These are phyloP conservation scores for Halocynthia roretzi DNA, from an alignment of 23 tunicate genomes.

Conservation along the genomic window DNA sequence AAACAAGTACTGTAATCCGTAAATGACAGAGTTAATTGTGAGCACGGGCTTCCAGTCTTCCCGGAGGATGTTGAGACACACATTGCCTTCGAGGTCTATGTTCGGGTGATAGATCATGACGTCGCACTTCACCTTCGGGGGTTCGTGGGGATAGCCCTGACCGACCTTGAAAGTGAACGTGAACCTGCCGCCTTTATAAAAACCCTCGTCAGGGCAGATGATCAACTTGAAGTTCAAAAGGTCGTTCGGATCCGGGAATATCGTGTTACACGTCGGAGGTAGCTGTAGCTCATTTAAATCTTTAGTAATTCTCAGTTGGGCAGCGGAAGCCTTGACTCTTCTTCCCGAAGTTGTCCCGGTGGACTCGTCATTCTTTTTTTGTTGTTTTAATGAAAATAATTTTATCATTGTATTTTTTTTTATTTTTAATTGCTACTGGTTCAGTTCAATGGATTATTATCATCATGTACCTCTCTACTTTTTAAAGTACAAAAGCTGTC, in stretches of 20 bases:
- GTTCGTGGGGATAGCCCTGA: slow-evolving; percentile 87
- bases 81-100: slow-evolving; percentile 99
- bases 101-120: slow-evolving; percentile 97
- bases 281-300: slow-evolving; percentile 87
- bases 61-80: slow-evolving; percentile 88
- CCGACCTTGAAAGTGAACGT: slow-evolving; percentile 87
- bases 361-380: slow-evolving; percentile 73
- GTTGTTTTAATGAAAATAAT: slow-evolving; percentile 86
- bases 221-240: slow-evolving; percentile 73
- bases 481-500: too few relatives aligned
- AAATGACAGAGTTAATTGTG: slow-evolving; percentile 85
- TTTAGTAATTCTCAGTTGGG: slow-evolving; percentile 84
- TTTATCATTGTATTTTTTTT: slow-evolving; percentile 43
- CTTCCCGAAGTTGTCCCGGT: slow-evolving; percentile 35
- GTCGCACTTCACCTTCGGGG: slow-evolving; percentile 99
- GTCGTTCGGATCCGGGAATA: slow-evolving; percentile 88
- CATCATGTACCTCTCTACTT: too few relatives aligned
- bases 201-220: slow-evolving; percentile 91
- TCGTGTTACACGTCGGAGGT: slow-evolving; percentile 83
- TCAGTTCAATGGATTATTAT: too few relatives aligned
- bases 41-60: slow-evolving; percentile 99
- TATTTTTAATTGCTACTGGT: too few relatives aligned
- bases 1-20: slow-evolving; percentile 88
- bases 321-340: slow-evolving; percentile 88
- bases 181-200: slow-evolving; percentile 89